Evolutionary conservation across 30 jellyfish, hydroid and myxozoan species (phyloP).

Genomic region (Nemopilema nomurai): DNA sequence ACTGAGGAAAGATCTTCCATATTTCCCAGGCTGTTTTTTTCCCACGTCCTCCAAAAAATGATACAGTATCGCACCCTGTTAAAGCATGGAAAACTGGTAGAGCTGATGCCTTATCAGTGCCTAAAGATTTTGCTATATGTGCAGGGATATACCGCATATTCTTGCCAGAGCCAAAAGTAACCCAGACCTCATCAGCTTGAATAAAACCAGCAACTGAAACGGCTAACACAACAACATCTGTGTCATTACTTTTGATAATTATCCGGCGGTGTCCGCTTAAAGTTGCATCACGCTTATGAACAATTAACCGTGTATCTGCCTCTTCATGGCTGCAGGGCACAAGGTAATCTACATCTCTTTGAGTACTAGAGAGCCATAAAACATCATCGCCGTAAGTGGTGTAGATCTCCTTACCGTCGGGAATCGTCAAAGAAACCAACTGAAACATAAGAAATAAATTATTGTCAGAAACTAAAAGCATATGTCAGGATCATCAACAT

Average conservation of each 20-base stretch:
- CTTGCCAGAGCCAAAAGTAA: slow-evolving; percentile 43
- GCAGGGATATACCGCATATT: slow-evolving; percentile 16
- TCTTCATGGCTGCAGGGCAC: slow-evolving; percentile 53
- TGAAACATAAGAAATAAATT: too few relatives aligned
- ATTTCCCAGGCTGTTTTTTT: slow-evolving; percentile 45
- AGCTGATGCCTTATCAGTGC: neutral
- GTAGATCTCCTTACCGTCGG: neutral
- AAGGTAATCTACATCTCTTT: neutral
- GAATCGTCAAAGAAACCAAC: neutral
- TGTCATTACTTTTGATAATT: slow-evolving; percentile 36
- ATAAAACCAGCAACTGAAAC: neutral
- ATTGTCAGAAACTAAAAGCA: too few relatives aligned
- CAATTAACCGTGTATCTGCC: slow-evolving; percentile 37
- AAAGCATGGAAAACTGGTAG: slow-evolving; percentile 30
- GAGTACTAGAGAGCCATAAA: neutral
- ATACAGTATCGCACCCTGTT: slow-evolving; percentile 48
- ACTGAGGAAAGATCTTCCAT: slow-evolving; percentile 18
- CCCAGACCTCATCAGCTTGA: slow-evolving; percentile 16
- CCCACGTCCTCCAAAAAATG: slow-evolving; percentile 27
- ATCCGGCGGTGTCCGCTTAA: neutral
- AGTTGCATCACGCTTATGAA: slow-evolving; percentile 33
- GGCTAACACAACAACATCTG: slow-evolving; percentile 46
- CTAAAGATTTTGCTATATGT: slow-evolving; percentile 15
- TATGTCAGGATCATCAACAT: too few relatives aligned
- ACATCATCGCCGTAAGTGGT: slow-evolving; percentile 15